phyloP scores from a whole-genome alignment of 2,113 vertebrate species.

The Pedetes capensis region DNA sequence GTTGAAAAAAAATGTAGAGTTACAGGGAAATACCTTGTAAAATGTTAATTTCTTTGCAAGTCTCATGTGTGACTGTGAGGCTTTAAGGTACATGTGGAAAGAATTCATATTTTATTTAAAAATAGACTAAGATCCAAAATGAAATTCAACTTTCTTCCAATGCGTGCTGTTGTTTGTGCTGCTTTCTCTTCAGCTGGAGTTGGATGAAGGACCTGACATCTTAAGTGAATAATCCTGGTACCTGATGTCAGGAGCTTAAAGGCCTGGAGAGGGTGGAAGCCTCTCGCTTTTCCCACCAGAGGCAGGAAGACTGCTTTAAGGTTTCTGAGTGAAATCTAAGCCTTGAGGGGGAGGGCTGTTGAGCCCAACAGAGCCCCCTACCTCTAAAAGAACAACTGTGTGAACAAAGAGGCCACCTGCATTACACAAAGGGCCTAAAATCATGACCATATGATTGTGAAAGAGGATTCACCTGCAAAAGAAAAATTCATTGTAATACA shows the following conservation, averaged over 20 bases:
- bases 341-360: not conserved
- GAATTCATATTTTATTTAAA: constrained; percentile 31
- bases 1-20: not conserved
- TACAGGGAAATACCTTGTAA: not conserved
- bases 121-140: not conserved
- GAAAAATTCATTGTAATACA: not conserved
- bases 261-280: not conserved
- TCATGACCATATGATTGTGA: not conserved
- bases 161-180: not conserved
- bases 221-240: constrained; percentile 35
- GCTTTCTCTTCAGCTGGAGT: not conserved
- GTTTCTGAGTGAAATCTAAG: not conserved
- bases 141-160: not conserved
- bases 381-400: not conserved
- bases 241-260: not conserved
- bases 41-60: not conserved
- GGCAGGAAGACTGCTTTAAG: not conserved
- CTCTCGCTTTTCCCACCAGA: not conserved
- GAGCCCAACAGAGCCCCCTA: not conserved
- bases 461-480: not conserved
- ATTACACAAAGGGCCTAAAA: not conserved
- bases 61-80: not conserved
- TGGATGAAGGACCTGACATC: constrained; percentile 59
- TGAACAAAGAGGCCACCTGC: not conserved
- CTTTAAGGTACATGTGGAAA: not conserved